Evolutionary conservation across 2,113 vertebrate genomes (phyloP).

Genomic region (Cebidichthys violaceus): DNA sequence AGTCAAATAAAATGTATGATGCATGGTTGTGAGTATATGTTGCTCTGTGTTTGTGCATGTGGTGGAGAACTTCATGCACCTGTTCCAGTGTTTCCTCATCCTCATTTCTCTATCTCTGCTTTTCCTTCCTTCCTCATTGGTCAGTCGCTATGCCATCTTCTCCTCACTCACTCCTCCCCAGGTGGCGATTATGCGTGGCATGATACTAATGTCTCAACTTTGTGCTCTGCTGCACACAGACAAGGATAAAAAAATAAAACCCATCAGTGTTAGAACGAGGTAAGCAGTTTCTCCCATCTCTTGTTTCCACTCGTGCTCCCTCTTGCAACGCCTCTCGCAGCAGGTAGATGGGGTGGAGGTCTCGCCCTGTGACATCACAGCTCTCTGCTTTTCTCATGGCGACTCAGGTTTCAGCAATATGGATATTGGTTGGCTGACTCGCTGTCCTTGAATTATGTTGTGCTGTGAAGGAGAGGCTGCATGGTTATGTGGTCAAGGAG

Average conservation of each 20-base stretch:
- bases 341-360: constrained; percentile 47
- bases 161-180: constrained; percentile 20
- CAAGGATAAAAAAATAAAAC: neutral
- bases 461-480: constrained; percentile 26
- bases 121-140: neutral
- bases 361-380: constrained; percentile 59
- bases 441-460: constrained; percentile 71
- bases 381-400: constrained; percentile 39
- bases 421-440: constrained; percentile 67
- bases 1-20: neutral
- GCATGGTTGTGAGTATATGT: neutral
- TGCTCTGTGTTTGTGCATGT: neutral
- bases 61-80: neutral
- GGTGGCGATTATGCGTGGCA: constrained; percentile 37
- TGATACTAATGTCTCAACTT: constrained; percentile 43
- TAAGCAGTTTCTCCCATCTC: constrained; percentile 21
- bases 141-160: constrained; percentile 14
- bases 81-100: neutral
- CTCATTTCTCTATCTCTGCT: neutral
- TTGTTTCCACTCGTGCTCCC: neutral
- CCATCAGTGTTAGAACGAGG: neutral
- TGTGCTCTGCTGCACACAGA: constrained; percentile 48
- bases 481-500: constrained; percentile 54
- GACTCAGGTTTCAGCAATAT: constrained; percentile 63
- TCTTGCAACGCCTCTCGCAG: constrained; percentile 40